Evolutionary conservation across 2,797 vertebrate genomes (phyloP).

Genomic region (Emys orbicularis): DNA sequence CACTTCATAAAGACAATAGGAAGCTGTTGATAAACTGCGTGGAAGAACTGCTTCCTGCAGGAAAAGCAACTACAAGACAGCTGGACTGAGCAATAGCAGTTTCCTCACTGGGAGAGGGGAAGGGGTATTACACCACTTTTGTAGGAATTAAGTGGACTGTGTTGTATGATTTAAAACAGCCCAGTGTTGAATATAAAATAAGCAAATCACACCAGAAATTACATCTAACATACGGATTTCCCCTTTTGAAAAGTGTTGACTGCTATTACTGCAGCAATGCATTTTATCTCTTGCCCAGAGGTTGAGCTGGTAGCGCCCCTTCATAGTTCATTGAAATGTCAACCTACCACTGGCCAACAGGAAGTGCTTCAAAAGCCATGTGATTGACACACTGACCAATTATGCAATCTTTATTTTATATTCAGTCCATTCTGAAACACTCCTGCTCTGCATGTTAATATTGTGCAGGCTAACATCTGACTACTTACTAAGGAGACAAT

Average conservation of each 20-base stretch:
- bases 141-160: constrained; percentile 14
- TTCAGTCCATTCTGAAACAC: constrained; percentile 16
- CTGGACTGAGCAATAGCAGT: constrained; percentile 67
- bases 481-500: constrained; percentile 32
- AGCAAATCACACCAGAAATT: neutral
- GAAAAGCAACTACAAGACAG: constrained; percentile 75
- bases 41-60: constrained; percentile 82
- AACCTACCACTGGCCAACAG: constrained; percentile 70
- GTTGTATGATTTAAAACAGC: neutral
- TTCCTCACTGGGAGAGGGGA: constrained; percentile 36
- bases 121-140: neutral
- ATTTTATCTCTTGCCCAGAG: neutral
- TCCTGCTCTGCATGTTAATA: neutral
- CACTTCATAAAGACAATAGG: constrained; percentile 82
- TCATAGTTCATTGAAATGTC: constrained; percentile 71
- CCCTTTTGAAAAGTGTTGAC: neutral
- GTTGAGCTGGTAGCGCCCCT: neutral
- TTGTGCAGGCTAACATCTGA: constrained; percentile 47
- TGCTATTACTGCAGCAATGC: neutral
- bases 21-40: constrained; percentile 84
- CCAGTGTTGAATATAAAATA: constrained; percentile 17
- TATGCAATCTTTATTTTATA: neutral
- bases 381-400: constrained; percentile 62
- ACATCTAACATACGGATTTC: neutral
- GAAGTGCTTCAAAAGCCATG: constrained; percentile 66